Conservation (phyloP, 2,113 vertebrate species). For the Eolophus roseicapilla region DNA sequence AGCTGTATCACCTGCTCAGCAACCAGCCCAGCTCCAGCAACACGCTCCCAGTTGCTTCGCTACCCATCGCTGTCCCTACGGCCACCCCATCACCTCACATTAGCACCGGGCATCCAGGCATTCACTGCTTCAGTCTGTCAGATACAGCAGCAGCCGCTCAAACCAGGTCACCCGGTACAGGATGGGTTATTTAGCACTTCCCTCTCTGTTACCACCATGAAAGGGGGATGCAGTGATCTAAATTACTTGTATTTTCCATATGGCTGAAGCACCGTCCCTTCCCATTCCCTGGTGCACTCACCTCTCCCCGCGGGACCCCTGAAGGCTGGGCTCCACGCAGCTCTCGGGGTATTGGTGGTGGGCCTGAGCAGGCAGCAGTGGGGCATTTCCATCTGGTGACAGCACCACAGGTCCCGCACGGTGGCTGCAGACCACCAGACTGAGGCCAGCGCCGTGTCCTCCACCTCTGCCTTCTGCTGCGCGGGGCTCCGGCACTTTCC, state of each 20-base stretch:
- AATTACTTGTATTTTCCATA: rapidly evolving
- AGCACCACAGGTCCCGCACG: background rate
- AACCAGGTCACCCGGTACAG: background rate
- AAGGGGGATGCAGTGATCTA: rapidly evolving
- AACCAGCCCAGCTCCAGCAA: background rate
- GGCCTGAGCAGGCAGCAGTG: background rate
- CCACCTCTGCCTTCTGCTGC: background rate
- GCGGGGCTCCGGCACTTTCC: background rate
- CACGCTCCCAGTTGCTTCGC: rapidly evolving
- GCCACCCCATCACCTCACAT: background rate
- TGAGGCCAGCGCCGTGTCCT: background rate
- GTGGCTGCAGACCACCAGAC: background rate
- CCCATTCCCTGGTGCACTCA: background rate
- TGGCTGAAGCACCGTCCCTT: rapidly evolving
- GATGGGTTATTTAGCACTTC: rapidly evolving
- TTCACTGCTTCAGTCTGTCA: rapidly evolving
- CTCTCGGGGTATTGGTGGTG: background rate
- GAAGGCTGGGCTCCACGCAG: background rate
- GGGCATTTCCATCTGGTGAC: background rate
- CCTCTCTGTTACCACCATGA: no score
- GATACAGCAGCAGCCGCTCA: background rate
- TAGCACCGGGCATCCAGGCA: rapidly evolving
- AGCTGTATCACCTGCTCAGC: rapidly evolving
- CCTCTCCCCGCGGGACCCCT: background rate
- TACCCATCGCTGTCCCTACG: rapidly evolving